These are phyloP conservation scores for Acrocyrtus sp. DNA, from an alignment of 2,888 invertebrate species.

Conservation along the genomic window DNA sequence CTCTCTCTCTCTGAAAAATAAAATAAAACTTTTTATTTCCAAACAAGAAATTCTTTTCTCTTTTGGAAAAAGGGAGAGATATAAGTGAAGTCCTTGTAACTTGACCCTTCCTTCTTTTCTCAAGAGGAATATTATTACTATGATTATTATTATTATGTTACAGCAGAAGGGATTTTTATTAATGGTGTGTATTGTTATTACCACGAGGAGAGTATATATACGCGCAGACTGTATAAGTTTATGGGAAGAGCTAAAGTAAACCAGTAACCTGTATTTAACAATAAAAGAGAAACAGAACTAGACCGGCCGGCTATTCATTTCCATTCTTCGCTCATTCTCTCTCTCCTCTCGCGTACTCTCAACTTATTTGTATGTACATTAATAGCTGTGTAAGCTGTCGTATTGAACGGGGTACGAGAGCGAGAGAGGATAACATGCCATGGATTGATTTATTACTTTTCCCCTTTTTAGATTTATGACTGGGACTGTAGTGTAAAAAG, in stretches of 20 bases:
- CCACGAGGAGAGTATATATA: too few species aligned
- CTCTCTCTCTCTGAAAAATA: too few species aligned
- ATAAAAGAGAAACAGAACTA: constrained; percentile 2
- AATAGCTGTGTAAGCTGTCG: constrained; percentile 42
- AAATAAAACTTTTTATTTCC: too few species aligned
- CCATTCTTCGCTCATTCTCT: constrained; percentile 1
- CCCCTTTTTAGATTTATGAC: constrained; percentile 60
- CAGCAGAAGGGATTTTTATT: too few species aligned
- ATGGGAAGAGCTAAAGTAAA: too few species aligned
- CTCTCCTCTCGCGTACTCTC: constrained; percentile 6
- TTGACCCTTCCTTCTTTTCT: constrained; percentile 42
- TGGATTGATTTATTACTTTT: constrained; percentile 62
- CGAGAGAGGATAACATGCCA: constrained; percentile 39
- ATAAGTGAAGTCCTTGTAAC: constrained; percentile 47
- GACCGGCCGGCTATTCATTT: constrained; percentile 28
- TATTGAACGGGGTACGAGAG: constrained; percentile 19
- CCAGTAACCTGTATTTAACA: too few species aligned
- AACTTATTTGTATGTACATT: constrained; percentile 44
- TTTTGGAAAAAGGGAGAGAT: constrained; percentile 34
- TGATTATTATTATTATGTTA: constrained; percentile 34
- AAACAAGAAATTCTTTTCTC: too few species aligned
- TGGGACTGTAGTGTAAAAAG: too few species aligned
- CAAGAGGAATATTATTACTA: constrained; percentile 32
- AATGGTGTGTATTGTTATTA: too few species aligned
- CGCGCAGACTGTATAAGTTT: too few species aligned